Conservation (phyloP, 2,888 invertebrate species). For the Morpho helenor region DNA sequence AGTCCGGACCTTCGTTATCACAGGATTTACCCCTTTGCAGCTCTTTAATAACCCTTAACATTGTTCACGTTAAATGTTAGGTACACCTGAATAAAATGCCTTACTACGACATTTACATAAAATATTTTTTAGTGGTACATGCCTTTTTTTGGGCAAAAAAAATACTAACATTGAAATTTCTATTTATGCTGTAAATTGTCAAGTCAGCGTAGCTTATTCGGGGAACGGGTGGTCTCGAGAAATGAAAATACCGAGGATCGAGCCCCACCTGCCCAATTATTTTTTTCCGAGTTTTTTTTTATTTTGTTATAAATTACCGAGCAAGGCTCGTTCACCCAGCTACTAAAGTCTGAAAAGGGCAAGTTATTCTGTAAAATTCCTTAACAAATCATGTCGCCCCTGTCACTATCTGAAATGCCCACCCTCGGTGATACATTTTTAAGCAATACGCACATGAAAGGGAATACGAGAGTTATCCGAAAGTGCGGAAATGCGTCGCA, state of each 20-base stretch:
- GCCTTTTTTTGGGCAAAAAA: no score
- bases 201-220: no score
- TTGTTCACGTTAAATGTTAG: neutral
- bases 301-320: no score
- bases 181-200: no score
- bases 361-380: constrained; percentile 47
- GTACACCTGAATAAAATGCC: neutral
- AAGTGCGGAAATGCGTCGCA: constrained; percentile 76
- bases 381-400: constrained; percentile 46
- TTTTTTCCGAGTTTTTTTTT: no score
- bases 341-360: constrained; percentile 12
- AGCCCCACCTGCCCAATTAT: no score
- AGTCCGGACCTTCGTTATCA: constrained; percentile 54
- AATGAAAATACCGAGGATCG: no score
- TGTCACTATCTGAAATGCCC: constrained; percentile 19
- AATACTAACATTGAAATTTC: no score
- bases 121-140: neutral
- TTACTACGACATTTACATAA: neutral
- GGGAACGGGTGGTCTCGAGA: no score
- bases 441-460: constrained; percentile 68
- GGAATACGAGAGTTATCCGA: constrained; percentile 69
- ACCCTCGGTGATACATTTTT: constrained; percentile 66
- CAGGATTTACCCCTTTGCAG: constrained; percentile 54
- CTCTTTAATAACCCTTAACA: constrained; percentile 13
- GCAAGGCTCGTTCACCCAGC: no score